Percentiles rank a stretch among this genome's conserved stretches.
These are phyloP conservation scores for Cyclina sinensis DNA, from an alignment of 1,140 invertebrate genomes.

Conservation along the genomic window DNA sequence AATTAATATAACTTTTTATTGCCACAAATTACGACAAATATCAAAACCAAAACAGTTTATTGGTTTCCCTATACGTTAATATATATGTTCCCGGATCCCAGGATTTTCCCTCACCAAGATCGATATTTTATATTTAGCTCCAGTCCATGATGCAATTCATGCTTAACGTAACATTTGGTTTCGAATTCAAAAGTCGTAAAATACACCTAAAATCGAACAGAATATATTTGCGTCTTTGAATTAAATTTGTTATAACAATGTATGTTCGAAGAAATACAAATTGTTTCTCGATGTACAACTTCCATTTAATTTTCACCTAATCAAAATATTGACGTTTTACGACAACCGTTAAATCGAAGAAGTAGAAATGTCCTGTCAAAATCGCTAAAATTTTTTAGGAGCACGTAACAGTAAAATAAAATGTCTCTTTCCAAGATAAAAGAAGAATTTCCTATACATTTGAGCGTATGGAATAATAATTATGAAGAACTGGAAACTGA, in stretches of 20 bases:
- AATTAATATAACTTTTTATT: too few relatives aligned
- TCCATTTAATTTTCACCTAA: neutral
- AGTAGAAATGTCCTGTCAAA: neutral
- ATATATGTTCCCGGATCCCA: too few relatives aligned
- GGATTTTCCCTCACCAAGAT: too few relatives aligned
- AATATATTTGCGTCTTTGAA: too few relatives aligned
- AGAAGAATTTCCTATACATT: conserved; percentile 91
- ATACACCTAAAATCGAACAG: too few relatives aligned
- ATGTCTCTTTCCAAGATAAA: conserved; percentile 70
- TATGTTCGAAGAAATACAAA: too few relatives aligned
- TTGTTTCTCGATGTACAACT: too few relatives aligned
- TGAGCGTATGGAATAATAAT: conserved; percentile 93
- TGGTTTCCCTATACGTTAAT: too few relatives aligned
- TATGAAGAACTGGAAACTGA: conserved; percentile 90
- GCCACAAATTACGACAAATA: too few relatives aligned
- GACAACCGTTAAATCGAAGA: conserved; percentile 50
- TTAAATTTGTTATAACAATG: too few relatives aligned
- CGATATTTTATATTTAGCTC: too few relatives aligned
- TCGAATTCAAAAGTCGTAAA: conserved; percentile 46
- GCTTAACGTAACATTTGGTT: neutral
- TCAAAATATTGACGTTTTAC: conserved; percentile 54
- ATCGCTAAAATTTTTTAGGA: neutral
- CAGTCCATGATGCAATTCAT: neutral
- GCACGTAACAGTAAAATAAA: neutral
- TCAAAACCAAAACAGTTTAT: too few relatives aligned